Evolutionary conservation across 2,888 invertebrate genomes (phyloP), one percentile per base, ranked within the genome.

Genomic region (Zele albiditarsus): DNA sequence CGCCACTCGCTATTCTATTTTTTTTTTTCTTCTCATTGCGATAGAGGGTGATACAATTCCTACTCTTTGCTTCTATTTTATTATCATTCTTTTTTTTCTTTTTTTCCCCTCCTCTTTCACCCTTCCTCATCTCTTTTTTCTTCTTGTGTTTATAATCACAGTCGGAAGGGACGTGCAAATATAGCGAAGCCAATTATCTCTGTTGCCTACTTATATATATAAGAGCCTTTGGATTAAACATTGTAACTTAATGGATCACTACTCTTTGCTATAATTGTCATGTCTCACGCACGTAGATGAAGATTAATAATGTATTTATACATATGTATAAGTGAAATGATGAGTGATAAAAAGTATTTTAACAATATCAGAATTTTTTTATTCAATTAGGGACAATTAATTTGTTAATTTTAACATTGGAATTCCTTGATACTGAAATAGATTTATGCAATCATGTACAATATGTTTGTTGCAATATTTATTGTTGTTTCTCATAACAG

Each of bases 171-270:
- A 75, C 57, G 65, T n/a, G 71, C 66, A 73, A 73, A 73, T 65
- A 65, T 57, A 66, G 38, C 65, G 46, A 28, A 67, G 60, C 75
- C 75, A 75, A 75, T 75, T 75, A 71, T 75, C 75, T 63, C 60
- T 46, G 46, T 68, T 38, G 38, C 38, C 38, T 38, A 67, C 58
- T 67, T 71, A 88, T 87, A 88, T 87, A 46, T 46, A 87, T 81
- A 86, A 89, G 88, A n/a, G n/a, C n/a, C 88, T 88, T 86, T 88
- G 87, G 87, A 89, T 89, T 88, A 89, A 89, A 89, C 86, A 87
- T 81, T 62, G 76, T 84, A 77, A 84, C 82, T 84, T 88, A 88
- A 88, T 88, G 88, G 88, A 88, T 87, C 86, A 85, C 84, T 82
- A 85, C 85, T 75, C 72, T 69, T 31, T 42, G 27, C 28, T 33